These are phyloP conservation scores for Mercenaria mercenaria DNA, from an alignment of 1,140 invertebrate genomes.

Conservation along the genomic window DNA sequence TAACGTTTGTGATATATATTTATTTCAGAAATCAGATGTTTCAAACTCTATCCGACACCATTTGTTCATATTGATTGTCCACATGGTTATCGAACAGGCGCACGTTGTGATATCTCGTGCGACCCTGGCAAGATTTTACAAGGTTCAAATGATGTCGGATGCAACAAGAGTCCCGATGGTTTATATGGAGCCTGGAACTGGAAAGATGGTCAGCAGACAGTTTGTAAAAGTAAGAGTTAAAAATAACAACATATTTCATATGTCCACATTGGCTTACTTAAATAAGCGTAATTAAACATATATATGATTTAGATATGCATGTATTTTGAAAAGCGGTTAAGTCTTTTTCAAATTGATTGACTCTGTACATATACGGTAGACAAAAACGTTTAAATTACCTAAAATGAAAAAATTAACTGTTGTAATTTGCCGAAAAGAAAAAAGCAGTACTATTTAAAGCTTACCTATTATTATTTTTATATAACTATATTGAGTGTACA, in stretches of 20 bases:
- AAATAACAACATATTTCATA: neutral
- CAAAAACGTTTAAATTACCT: no score
- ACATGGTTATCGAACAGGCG: neutral
- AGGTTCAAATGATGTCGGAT: neutral
- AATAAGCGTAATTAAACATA: no score
- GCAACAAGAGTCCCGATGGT: neutral
- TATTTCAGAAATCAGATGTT: conserved; percentile 38
- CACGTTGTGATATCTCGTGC: neutral
- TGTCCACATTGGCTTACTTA: no score
- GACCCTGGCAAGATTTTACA: neutral
- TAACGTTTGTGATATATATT: neutral
- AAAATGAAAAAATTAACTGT: no score
- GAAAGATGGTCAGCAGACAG: neutral
- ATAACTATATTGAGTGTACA: no score
- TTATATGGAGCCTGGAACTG: conserved; percentile 29
- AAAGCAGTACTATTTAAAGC: no score
- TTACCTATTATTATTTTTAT: no score
- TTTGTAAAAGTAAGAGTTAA: conserved; percentile 22
- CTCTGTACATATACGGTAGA: no score
- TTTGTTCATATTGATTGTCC: conserved; percentile 5
- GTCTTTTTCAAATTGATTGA: no score
- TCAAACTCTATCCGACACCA: conserved; percentile 32
- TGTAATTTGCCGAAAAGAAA: no score
- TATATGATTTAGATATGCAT: no score
- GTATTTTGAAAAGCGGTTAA: no score